phyloP scores from a whole-genome alignment of 1,140 invertebrate genomes.

The Diachasma alloeum region DNA sequence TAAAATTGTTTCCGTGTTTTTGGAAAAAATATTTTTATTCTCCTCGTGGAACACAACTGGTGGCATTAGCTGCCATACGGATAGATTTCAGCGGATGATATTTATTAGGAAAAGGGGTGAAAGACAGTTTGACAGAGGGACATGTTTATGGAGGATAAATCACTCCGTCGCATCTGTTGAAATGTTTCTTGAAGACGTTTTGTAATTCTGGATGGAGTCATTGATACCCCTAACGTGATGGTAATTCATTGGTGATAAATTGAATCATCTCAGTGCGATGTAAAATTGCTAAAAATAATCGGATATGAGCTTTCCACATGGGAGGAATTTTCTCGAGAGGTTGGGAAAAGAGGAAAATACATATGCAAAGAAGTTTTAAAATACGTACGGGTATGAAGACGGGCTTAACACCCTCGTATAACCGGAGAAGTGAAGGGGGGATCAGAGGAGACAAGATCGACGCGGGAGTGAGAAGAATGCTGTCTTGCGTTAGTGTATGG shows the following conservation, averaged over 20 bases:
- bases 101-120: conserved; percentile 24
- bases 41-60: background rate
- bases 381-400: conserved; percentile 38
- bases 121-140: background rate
- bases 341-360: conserved; percentile 24
- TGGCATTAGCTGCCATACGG: background rate
- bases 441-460: conserved; percentile 10
- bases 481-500: background rate
- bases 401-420: conserved; percentile 50
- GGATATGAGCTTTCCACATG: background rate
- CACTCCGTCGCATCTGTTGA: background rate
- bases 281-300: background rate
- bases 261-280: background rate
- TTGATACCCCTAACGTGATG: background rate
- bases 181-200: background rate
- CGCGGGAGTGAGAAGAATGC: background rate
- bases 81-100: conserved; percentile 15
- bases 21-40: background rate
- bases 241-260: background rate
- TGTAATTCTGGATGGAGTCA: background rate
- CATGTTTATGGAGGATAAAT: background rate
- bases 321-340: background rate
- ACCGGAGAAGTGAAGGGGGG: conserved; percentile 37
- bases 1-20: conserved; percentile 1
- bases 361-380: conserved; percentile 42